Conservation (phyloP, 2,113 vertebrate species). For the Fulmarus glacialis region DNA sequence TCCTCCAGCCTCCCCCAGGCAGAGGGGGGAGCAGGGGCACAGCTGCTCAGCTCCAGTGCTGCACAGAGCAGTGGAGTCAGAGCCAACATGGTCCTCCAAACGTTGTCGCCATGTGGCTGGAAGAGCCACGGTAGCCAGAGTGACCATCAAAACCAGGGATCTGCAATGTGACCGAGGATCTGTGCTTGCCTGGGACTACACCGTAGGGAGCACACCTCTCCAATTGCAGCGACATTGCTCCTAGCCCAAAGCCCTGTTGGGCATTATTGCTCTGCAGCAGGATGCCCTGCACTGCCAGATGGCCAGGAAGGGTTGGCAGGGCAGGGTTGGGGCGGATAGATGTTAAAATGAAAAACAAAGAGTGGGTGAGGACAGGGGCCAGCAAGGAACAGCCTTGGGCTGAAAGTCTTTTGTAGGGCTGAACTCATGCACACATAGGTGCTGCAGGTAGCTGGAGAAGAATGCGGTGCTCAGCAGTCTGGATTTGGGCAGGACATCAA, state of each 20-base stretch:
- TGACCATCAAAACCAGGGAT: not conserved
- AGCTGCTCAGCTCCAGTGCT: not conserved
- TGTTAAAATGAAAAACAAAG: not conserved
- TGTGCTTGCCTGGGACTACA: not conserved
- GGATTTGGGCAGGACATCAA: not conserved
- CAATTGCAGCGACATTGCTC: not conserved
- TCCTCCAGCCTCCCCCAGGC: not conserved
- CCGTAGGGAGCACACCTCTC: not conserved
- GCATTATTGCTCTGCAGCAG: not conserved
- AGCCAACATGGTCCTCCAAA: not conserved
- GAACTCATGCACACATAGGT: not conserved
- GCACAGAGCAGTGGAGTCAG: not conserved
- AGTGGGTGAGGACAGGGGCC: not conserved
- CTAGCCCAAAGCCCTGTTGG: accelerated
- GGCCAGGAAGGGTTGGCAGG: not conserved
- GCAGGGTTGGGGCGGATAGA: not conserved
- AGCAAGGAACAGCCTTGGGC: not conserved
- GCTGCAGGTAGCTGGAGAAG: not conserved
- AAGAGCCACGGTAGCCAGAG: not conserved
- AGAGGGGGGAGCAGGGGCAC: not conserved
- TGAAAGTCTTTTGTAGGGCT: not conserved
- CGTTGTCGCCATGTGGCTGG: not conserved
- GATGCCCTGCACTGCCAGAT: not conserved
- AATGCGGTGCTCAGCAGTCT: not conserved
- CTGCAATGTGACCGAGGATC: not conserved